Evolutionary conservation across 2,113 vertebrate species (phyloP).

Genomic region (Coreoperca whiteheadi): DNA sequence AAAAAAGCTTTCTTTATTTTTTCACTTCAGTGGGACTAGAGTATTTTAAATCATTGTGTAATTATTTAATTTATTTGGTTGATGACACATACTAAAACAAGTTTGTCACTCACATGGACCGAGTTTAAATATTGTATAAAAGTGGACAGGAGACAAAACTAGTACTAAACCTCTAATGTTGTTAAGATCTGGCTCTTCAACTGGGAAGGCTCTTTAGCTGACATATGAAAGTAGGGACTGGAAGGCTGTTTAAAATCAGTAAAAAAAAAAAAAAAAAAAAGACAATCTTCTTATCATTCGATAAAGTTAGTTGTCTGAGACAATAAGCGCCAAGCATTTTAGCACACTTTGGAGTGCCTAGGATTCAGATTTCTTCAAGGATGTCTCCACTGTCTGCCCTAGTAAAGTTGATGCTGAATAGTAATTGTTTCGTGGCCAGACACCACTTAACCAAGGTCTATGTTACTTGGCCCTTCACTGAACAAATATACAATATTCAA

Average conservation of each 20-base stretch:
- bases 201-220: background rate
- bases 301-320: constrained; percentile 32
- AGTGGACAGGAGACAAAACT: background rate
- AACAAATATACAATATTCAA: constrained; percentile 41
- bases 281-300: constrained; percentile 28
- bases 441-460: constrained; percentile 19
- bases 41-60: background rate
- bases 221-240: constrained; percentile 4
- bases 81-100: background rate
- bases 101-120: background rate
- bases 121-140: constrained; percentile 1
- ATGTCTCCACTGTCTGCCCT: background rate
- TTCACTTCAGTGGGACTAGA: background rate
- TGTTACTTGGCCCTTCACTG: constrained; percentile 6
- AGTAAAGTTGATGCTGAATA: constrained; percentile 23
- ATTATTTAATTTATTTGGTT: background rate
- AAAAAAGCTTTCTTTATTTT: background rate
- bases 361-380: constrained; percentile 24
- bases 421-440: constrained; percentile 5
- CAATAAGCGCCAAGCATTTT: constrained; percentile 26
- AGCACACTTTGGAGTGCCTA: background rate
- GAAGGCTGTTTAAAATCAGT: constrained; percentile 19
- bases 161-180: background rate
- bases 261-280: background rate
- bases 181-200: background rate